phyloP scores from a whole-genome alignment of 2,797 vertebrate genomes.

The Pygocentrus nattereri region DNA sequence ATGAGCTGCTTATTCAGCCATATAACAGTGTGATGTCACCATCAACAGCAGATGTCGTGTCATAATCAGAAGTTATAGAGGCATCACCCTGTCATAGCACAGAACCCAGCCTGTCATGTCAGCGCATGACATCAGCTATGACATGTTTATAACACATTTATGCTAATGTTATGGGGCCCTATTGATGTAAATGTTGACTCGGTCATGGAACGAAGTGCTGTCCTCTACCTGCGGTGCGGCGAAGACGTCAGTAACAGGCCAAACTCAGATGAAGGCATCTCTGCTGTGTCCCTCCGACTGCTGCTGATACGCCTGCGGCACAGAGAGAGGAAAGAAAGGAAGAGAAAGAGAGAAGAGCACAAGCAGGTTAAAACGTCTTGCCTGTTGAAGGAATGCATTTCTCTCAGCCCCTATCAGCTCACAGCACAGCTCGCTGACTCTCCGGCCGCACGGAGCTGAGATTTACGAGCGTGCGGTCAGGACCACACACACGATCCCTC shows the following conservation, averaged over 20 bases:
- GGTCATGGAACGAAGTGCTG: not conserved
- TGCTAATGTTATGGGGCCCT: not conserved
- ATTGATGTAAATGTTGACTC: not conserved
- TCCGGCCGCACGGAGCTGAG: not conserved
- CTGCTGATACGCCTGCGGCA: conserved; percentile 17
- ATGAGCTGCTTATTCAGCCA: too few relatives aligned
- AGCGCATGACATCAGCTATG: too few relatives aligned
- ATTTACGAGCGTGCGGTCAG: not conserved
- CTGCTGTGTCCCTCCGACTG: not conserved
- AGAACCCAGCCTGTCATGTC: too few relatives aligned
- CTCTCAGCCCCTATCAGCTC: not conserved
- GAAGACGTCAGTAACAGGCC: conserved; percentile 28
- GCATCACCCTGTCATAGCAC: too few relatives aligned
- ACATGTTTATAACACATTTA: too few relatives aligned
- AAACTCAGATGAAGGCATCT: conserved; percentile 12
- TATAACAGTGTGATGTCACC: too few relatives aligned
- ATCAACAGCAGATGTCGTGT: too few relatives aligned
- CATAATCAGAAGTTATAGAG: too few relatives aligned
- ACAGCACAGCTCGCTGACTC: not conserved
- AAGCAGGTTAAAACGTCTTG: conserved; percentile 10
- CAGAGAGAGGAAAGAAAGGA: not conserved
- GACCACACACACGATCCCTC: not conserved
- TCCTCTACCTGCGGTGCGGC: conserved; percentile 33
- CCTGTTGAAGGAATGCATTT: conserved; percentile 21
- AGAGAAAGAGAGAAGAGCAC: not conserved